A percentile compares a stretch with the other conserved stretches of the same genome.
These are phyloP conservation scores for Littorina saxatilis DNA, from an alignment of 1,140 invertebrate genomes.

Conservation along the genomic window DNA sequence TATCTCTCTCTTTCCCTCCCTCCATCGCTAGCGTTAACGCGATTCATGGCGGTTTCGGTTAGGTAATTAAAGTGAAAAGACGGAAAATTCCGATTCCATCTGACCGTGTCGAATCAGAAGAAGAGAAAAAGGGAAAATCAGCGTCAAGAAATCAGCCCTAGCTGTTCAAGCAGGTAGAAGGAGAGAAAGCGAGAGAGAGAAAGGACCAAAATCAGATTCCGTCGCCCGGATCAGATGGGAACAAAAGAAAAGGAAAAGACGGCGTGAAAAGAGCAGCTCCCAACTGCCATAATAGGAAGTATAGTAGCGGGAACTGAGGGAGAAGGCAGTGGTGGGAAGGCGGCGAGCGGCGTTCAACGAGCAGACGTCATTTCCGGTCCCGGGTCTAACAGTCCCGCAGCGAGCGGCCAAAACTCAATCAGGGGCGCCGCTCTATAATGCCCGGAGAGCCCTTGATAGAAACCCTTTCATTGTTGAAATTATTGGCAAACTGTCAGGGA, in stretches of 20 bases:
- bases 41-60: too few relatives aligned
- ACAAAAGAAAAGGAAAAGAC: neutral
- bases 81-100: too few relatives aligned
- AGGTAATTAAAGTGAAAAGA: too few relatives aligned
- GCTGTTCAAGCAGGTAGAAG: too few relatives aligned
- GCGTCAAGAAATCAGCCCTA: too few relatives aligned
- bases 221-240: too few relatives aligned
- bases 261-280: neutral
- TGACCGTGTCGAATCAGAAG: too few relatives aligned
- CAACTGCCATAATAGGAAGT: neutral
- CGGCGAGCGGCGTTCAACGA: slow-evolving; percentile 18
- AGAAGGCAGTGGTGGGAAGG: neutral
- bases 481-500: slow-evolving; percentile 50
- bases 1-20: too few relatives aligned
- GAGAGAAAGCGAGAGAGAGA: too few relatives aligned
- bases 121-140: too few relatives aligned
- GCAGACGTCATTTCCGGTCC: slow-evolving; percentile 46
- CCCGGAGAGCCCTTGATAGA: slow-evolving; percentile 32
- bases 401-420: slow-evolving; percentile 41
- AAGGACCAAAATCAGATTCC: too few relatives aligned
- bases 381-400: slow-evolving; percentile 30
- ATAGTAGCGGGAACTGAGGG: neutral
- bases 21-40: too few relatives aligned
- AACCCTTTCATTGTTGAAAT: slow-evolving; percentile 48
- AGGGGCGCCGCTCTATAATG: slow-evolving; percentile 27